phyloP scores from a whole-genome alignment of 2,888 invertebrate species.

The Margaritifera margaritifera region DNA sequence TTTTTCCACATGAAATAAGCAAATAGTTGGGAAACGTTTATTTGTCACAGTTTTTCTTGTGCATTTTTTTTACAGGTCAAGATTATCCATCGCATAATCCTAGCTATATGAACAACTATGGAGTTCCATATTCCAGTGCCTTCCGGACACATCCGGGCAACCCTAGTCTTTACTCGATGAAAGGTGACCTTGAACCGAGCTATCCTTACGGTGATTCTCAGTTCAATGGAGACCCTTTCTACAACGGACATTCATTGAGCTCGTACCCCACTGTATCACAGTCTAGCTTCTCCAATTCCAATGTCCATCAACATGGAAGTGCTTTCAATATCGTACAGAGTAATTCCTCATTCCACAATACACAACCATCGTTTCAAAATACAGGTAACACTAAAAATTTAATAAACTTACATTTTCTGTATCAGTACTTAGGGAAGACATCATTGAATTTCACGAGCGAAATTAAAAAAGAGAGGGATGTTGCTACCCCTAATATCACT shows the following conservation, averaged over 20 bases:
- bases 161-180: conserved; percentile 47
- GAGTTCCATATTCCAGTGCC: conserved; percentile 39
- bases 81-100: conserved; percentile 32
- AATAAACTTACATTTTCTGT: too few relatives aligned
- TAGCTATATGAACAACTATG: conserved; percentile 29
- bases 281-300: conserved; percentile 34
- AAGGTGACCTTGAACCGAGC: conserved; percentile 48
- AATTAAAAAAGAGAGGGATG: too few relatives aligned
- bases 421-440: too few relatives aligned
- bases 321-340: conserved; percentile 66
- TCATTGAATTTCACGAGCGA: too few relatives aligned
- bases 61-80: conserved; percentile 33
- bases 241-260: conserved; percentile 20
- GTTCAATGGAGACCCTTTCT: conserved; percentile 31
- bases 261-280: conserved; percentile 34
- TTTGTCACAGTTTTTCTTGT: background rate
- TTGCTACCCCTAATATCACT: too few relatives aligned
- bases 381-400: conserved; percentile 20
- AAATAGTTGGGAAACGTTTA: too few relatives aligned
- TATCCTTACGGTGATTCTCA: conserved; percentile 39
- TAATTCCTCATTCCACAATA: conserved; percentile 40
- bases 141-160: conserved; percentile 47
- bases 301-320: conserved; percentile 52
- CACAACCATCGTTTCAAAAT: conserved; percentile 35
- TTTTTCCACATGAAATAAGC: too few relatives aligned